Base-by-base conservation (phyloP, 2,888 invertebrate genomes). In the Caprella mutica region DNA sequence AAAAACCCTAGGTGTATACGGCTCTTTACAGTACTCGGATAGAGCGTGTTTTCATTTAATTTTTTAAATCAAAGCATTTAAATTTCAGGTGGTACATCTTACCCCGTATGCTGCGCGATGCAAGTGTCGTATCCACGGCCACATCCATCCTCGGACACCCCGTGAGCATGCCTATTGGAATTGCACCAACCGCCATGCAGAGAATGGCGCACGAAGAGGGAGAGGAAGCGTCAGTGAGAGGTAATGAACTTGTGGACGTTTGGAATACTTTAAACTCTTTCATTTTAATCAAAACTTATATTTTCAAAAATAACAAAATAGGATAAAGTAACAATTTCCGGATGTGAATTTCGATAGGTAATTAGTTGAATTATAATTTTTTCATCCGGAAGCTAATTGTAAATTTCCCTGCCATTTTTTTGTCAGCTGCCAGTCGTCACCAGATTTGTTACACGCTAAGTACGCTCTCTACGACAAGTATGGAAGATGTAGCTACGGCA, bases 121-220 rank as follows among this genome's bases (percentile, higher is more conserved):
- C 90, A 1, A 78, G 81, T 1, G 73, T 75, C 19, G 74, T 83
- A 67, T 79, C 84, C 68, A 74, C 81, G 29, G 74, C 77, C 5
- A 81, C 82, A 1, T 77, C 74, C 1, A 73, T 85, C 35, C 73
- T 87, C 24, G 86, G 86, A 0, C 71, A 78, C 29, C 76, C 75
- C 56, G 74, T 86, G 1, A 75, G 81, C 1, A 80, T 86, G 75
- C 76, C 76, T 0, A 40, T 40, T 19, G 17, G 17, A 40, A 40
- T 40, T 40, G 82, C 91, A 1, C 91, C 93, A 0, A 84, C 89
- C 1, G 92, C 91, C 0, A 88, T 91, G 86, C 91, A 92, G 72
- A 79, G 80, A 68, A 83, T 93, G 86, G 91, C 91, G 0, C 87
- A 91, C 75, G 81, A 84, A 0, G 85, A 88, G 17, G 93, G 93